A percentile compares a stretch with the other conserved stretches of the same genome.
Evolutionary conservation across 2,888 invertebrate genomes (phyloP).

Genomic region (Nephrotoma appendiculata): DNA sequence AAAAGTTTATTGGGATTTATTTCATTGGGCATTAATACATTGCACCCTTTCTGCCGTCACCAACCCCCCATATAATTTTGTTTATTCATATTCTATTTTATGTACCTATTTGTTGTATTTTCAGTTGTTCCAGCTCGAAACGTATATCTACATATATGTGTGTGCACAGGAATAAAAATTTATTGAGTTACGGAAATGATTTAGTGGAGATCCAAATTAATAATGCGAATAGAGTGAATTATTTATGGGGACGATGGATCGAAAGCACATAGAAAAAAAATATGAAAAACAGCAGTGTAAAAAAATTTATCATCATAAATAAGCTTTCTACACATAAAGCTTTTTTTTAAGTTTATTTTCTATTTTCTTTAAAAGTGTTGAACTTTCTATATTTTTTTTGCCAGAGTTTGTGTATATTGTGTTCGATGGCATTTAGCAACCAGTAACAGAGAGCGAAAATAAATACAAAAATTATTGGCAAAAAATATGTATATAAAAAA

Average conservation of each 20-base stretch:
- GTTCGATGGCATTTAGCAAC: background rate
- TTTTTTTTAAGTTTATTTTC: background rate
- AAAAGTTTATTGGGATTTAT: too few species aligned
- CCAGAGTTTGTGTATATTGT: background rate
- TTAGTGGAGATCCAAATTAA: slow-evolving; percentile 4
- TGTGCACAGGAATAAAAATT: background rate
- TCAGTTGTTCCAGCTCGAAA: background rate
- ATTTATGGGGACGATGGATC: slow-evolving; percentile 1
- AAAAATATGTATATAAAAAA: background rate
- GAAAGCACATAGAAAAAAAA: background rate
- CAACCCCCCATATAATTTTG: background rate
- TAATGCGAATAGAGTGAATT: slow-evolving; percentile 3
- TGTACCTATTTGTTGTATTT: background rate
- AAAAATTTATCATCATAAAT: background rate
- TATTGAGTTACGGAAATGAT: slow-evolving; percentile 4
- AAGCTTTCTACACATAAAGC: background rate
- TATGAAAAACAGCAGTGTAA: background rate
- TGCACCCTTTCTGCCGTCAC: background rate
- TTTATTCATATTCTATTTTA: background rate
- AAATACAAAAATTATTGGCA: background rate
- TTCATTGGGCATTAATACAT: background rate
- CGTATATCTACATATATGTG: background rate
- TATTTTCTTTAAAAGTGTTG: background rate
- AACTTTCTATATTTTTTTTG: background rate
- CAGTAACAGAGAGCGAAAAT: background rate